These are phyloP conservation scores for Onchidella celtica DNA, from an alignment of 2,888 invertebrate genomes.

Conservation along the genomic window DNA sequence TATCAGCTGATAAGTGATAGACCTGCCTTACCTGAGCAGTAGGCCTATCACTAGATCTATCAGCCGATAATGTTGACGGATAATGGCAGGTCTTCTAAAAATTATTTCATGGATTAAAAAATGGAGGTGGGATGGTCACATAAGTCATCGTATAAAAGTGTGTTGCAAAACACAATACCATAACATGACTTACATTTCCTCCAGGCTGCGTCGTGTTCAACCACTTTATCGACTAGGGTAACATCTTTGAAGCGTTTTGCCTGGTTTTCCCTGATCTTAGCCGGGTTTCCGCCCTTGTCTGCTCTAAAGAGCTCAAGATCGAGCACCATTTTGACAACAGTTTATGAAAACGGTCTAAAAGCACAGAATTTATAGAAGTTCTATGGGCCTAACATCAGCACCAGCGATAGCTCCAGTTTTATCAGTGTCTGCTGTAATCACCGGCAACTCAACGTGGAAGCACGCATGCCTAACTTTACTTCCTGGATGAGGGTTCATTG, in stretches of 20 bases:
- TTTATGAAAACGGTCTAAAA: background rate
- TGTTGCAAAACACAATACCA: no score
- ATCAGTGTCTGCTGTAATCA: constrained; percentile 39
- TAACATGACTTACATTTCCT: constrained; percentile 86
- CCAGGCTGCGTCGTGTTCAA: constrained; percentile 94
- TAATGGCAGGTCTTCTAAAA: no score
- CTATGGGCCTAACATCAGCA: background rate
- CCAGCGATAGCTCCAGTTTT: background rate
- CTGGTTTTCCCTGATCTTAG: constrained; percentile 95
- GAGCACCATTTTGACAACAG: constrained; percentile 88
- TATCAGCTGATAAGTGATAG: no score
- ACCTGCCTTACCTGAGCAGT: no score
- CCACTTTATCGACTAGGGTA: constrained; percentile 92
- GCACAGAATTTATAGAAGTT: background rate
- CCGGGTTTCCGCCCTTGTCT: constrained; percentile 97
- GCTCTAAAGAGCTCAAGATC: constrained; percentile 97
- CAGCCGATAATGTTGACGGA: no score
- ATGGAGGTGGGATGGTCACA: no score
- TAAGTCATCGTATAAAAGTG: no score
- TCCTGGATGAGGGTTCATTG: constrained; percentile 14
- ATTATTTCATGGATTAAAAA: no score
- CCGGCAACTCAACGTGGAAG: constrained; percentile 37
- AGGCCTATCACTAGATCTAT: no score
- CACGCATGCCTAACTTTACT: constrained; percentile 6
- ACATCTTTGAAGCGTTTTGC: constrained; percentile 96